These are phyloP conservation scores for Stenichneumon culpator DNA, from an alignment of 2,888 invertebrate genomes.

Conservation along the genomic window DNA sequence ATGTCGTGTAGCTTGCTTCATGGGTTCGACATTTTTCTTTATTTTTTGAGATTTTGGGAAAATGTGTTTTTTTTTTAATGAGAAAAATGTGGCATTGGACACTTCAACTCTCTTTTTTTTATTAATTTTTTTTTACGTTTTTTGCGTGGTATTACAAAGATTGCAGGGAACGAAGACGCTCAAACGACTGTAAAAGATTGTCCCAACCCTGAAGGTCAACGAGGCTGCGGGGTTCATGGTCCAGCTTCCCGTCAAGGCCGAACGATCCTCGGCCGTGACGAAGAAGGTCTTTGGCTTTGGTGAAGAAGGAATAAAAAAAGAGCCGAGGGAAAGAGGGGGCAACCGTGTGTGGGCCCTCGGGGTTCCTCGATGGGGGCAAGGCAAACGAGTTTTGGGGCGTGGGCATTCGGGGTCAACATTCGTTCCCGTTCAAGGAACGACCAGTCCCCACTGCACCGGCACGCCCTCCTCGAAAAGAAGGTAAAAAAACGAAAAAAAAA, in stretches of 20 bases:
- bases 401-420: constrained; percentile 59
- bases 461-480: constrained; percentile 55
- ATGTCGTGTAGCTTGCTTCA: too few relatives aligned
- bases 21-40: too few relatives aligned
- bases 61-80: too few relatives aligned
- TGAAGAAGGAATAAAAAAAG: constrained; percentile 10
- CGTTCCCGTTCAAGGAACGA: constrained; percentile 53
- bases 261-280: constrained; percentile 31
- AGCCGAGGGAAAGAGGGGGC: constrained; percentile 17
- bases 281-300: constrained; percentile 39
- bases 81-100: neutral
- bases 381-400: constrained; percentile 65
- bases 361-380: constrained; percentile 64
- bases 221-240: constrained; percentile 20
- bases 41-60: too few relatives aligned
- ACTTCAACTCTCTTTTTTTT: neutral
- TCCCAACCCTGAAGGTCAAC: constrained; percentile 32
- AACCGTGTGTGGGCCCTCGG: constrained; percentile 39
- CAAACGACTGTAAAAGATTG: neutral
- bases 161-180: constrained; percentile 6
- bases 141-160: neutral
- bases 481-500: neutral
- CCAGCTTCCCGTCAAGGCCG: constrained; percentile 26
- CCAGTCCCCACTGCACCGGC: constrained; percentile 53
- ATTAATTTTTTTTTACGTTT: neutral